Base-by-base conservation (phyloP, 2,888 invertebrate genomes). In the Ariolimax columbianus region DNA sequence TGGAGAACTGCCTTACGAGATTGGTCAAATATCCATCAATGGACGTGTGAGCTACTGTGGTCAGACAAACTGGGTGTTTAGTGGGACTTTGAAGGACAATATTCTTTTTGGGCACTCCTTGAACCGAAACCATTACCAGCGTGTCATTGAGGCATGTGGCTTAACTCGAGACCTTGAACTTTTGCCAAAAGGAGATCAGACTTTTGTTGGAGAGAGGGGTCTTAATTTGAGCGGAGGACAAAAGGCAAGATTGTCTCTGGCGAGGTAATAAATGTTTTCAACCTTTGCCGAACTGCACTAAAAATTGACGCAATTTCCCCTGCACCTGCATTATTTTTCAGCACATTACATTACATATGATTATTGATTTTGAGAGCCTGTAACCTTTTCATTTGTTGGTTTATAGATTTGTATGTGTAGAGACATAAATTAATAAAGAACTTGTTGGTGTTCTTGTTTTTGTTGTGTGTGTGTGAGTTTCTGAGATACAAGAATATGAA, bases 151-250 rank as follows among this genome's bases (percentile, higher is more conserved):
- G 93, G 97, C 85, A 93, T 97, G 82, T 95, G 95, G 89, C 88
- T 92, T 90, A 92, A 93, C 83, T 91, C 94, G 94, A 78, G 97
- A 97, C 94, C 96, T 97, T 91, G 93, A 95, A 17, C 94, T 96
- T 87, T 95, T 97, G 89, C 96, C 97, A 30, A 96, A 96, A 88
- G 97, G 97, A 0, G 97, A 97, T 94, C 96, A 96, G 93, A 97
- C 97, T 0, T 94, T 97, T n/a, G 97, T 97, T 0, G 98, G 97
- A 0, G 97, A 97, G 92, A 95, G 97, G n/a, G 97, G 97, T 9
- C 96, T 97, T 84, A 96, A 96, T 86, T 95, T 97, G 23, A 97
- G 97, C 89, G 97, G 97, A 87, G 97, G 97, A 0, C 98, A 98
- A 94, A 96, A 97, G 84, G 98, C 98, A 0, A 95, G 97, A 85